A percentile compares a stretch with the other conserved stretches of the same genome.
These are phyloP conservation scores for Asbolus verrucosus DNA, from an alignment of 1,140 invertebrate genomes.

Conservation along the genomic window DNA sequence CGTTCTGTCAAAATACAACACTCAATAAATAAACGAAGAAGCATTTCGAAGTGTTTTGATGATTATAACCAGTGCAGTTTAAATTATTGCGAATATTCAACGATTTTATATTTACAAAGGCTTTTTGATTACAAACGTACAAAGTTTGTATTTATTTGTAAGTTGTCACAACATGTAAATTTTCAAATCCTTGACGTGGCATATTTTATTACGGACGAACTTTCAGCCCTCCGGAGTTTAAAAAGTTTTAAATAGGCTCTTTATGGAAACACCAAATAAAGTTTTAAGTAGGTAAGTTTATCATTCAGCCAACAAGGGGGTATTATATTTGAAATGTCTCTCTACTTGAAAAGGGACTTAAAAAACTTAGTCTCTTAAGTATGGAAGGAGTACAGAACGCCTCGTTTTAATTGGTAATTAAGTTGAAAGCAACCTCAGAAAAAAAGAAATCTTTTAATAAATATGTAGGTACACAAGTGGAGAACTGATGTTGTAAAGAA, in stretches of 20 bases:
- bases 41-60: too few species aligned
- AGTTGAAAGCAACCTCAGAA: too few species aligned
- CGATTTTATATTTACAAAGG: too few species aligned
- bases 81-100: too few species aligned
- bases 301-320: conserved; percentile 20
- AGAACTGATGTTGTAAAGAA: too few species aligned
- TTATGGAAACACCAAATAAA: conserved; percentile 37
- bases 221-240: conserved; percentile 5
- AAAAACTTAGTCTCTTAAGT: conserved; percentile 12
- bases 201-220: conserved; percentile 11
- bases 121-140: too few species aligned
- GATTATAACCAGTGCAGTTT: too few species aligned
- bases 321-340: conserved; percentile 15
- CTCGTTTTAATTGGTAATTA: conserved; percentile 16
- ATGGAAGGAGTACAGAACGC: neutral
- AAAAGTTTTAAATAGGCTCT: conserved; percentile 33
- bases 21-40: too few species aligned
- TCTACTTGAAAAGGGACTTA: conserved; percentile 6
- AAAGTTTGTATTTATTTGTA: too few species aligned
- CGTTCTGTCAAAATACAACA: conserved; percentile 69
- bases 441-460: neutral
- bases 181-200: conserved; percentile 12
- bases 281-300: conserved; percentile 39
- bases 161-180: conserved; percentile 16
- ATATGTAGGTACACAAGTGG: too few species aligned